These are phyloP conservation scores for Spheniscus humboldti DNA, from an alignment of 2,797 vertebrate species.

Conservation along the genomic window DNA sequence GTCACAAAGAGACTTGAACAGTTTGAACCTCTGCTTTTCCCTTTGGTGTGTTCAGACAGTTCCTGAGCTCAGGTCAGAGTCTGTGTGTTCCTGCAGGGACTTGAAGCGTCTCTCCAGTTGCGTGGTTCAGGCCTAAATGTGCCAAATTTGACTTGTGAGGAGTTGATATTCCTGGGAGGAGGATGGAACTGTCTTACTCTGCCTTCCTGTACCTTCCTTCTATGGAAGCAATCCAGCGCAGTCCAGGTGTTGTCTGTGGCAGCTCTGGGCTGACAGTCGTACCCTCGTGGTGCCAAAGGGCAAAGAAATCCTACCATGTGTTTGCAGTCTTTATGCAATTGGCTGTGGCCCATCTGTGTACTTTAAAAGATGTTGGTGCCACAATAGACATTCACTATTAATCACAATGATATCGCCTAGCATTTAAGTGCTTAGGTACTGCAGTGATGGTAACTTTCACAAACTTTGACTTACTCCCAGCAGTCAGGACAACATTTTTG, in stretches of 20 bases:
- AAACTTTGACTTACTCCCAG: not conserved
- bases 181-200: not conserved
- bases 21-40: not conserved
- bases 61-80: not conserved
- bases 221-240: accelerated
- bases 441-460: not conserved
- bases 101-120: not conserved
- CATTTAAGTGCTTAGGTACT: not conserved
- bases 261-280: not conserved
- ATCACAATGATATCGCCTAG: not conserved
- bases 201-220: not conserved
- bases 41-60: not conserved
- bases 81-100: not conserved
- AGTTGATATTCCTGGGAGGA: not conserved
- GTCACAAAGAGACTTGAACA: not conserved
- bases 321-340: not conserved
- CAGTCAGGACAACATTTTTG: not conserved
- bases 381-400: not conserved
- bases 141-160: not conserved
- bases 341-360: not conserved
- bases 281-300: not conserved
- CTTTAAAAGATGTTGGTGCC: not conserved
- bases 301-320: not conserved
- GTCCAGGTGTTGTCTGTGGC: not conserved
- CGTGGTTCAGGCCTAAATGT: not conserved